A percentile compares a stretch with the other conserved stretches of the same genome.
These are phyloP conservation scores for Dione juno DNA, from an alignment of 2,888 invertebrate species.

Conservation along the genomic window DNA sequence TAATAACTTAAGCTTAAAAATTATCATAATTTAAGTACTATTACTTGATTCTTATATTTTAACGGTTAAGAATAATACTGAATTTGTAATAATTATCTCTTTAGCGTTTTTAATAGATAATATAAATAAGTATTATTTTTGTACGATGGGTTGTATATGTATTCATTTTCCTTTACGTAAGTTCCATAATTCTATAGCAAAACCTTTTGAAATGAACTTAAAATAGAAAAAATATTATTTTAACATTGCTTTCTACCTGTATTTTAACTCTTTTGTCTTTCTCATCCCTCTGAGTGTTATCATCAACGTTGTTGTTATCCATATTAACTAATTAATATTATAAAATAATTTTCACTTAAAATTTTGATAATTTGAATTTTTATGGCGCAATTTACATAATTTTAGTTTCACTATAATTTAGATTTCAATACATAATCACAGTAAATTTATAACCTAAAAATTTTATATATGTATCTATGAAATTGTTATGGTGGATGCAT, in stretches of 20 bases:
- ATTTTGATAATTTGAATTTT: constrained; percentile 5
- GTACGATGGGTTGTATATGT: too few relatives aligned
- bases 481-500: not conserved
- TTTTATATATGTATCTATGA: not conserved
- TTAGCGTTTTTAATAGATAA: too few relatives aligned
- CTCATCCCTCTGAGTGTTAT: constrained; percentile 46
- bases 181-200: too few relatives aligned
- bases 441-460: constrained; percentile 47
- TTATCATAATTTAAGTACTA: too few relatives aligned
- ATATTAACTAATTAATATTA: constrained; percentile 51
- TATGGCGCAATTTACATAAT: constrained; percentile 39
- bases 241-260: constrained; percentile 52
- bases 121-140: too few relatives aligned
- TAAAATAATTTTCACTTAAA: constrained; percentile 8
- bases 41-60: too few relatives aligned
- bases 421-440: constrained; percentile 29
- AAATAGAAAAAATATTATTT: not conserved
- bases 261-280: constrained; percentile 74
- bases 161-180: too few relatives aligned
- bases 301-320: constrained; percentile 50
- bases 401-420: constrained; percentile 30
- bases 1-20: too few relatives aligned
- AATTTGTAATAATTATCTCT: too few relatives aligned
- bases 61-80: too few relatives aligned
- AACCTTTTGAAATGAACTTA: too few relatives aligned